These are phyloP conservation scores for Proterorhinus semilunaris DNA, from an alignment of 2,113 vertebrate genomes.

Conservation along the genomic window DNA sequence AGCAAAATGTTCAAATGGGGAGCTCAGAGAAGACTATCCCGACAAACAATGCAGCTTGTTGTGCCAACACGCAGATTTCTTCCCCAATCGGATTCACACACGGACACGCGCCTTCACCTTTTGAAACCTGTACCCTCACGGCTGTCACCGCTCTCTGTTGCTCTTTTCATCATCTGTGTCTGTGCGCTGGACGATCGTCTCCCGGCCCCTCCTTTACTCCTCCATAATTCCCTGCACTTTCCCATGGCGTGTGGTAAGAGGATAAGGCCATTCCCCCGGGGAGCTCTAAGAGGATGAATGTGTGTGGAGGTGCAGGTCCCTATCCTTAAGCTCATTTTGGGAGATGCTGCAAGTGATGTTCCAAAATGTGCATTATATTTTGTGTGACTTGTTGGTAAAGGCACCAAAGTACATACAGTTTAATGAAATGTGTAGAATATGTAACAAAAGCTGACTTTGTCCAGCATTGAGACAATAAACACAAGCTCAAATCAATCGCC, in stretches of 20 bases:
- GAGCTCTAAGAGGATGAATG: conserved; percentile 66
- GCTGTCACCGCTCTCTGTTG: conserved; percentile 5
- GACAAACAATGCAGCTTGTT: conserved; percentile 32
- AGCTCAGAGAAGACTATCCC: conserved; percentile 22
- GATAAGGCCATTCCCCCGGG: conserved; percentile 65
- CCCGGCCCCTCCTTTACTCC: conserved; percentile 28
- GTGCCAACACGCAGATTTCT: conserved; percentile 18
- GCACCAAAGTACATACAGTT: no score
- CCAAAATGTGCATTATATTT: neutral
- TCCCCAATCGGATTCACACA: conserved; percentile 14
- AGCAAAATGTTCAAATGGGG: conserved; percentile 40
- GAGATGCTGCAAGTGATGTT: conserved; percentile 3
- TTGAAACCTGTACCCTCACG: conserved; percentile 11
- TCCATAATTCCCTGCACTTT: conserved; percentile 57
- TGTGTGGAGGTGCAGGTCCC: conserved; percentile 39
- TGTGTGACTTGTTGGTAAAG: neutral
- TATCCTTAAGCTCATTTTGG: conserved; percentile 6
- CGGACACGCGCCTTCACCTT: conserved; percentile 19
- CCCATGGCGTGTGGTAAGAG: conserved; percentile 61
- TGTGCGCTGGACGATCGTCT: conserved; percentile 14
- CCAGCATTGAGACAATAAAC: no score
- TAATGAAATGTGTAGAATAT: neutral
- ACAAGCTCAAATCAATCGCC: no score
- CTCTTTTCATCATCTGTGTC: conserved; percentile 13
- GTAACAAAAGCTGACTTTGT: neutral